A percentile compares a stretch with the other conserved stretches of the same genome.
phyloP scores from a whole-genome alignment of 2,888 invertebrate genomes.

The Cyclophora albipunctata region DNA sequence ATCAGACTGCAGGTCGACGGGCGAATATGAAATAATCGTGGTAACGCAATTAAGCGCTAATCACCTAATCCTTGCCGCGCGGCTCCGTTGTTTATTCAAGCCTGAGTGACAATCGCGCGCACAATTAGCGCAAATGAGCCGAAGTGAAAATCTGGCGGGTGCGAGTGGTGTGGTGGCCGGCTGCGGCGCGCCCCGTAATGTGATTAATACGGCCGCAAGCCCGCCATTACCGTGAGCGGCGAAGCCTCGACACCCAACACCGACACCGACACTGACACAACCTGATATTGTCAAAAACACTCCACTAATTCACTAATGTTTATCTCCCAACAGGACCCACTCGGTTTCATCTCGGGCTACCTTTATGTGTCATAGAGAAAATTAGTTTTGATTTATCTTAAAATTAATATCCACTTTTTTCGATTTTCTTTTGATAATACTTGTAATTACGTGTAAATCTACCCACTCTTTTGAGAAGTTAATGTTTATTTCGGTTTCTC shows the following conservation, averaged over 20 bases:
- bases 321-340: constrained; percentile 1
- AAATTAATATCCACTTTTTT: no score
- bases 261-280: constrained; percentile 9
- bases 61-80: constrained; percentile 73
- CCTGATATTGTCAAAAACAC: constrained; percentile 4
- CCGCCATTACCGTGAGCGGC: constrained; percentile 48
- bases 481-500: no score
- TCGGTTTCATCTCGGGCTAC: no score
- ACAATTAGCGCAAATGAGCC: constrained; percentile 75
- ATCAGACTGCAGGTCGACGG: constrained; percentile 63
- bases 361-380: no score
- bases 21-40: constrained; percentile 69
- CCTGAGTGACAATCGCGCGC: constrained; percentile 74
- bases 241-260: constrained; percentile 14
- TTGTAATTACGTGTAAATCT: no score
- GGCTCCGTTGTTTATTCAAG: constrained; percentile 73
- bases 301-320: constrained; percentile 7
- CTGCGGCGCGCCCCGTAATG: constrained; percentile 45
- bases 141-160: constrained; percentile 72
- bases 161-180: constrained; percentile 13
- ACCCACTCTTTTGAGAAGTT: no score
- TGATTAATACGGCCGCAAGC: constrained; percentile 66
- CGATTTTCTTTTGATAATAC: no score
- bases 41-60: constrained; percentile 72
- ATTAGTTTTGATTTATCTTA: no score